Conservation (phyloP, 2,113 vertebrate genomes). For the Herpetotheres cachinnans region DNA sequence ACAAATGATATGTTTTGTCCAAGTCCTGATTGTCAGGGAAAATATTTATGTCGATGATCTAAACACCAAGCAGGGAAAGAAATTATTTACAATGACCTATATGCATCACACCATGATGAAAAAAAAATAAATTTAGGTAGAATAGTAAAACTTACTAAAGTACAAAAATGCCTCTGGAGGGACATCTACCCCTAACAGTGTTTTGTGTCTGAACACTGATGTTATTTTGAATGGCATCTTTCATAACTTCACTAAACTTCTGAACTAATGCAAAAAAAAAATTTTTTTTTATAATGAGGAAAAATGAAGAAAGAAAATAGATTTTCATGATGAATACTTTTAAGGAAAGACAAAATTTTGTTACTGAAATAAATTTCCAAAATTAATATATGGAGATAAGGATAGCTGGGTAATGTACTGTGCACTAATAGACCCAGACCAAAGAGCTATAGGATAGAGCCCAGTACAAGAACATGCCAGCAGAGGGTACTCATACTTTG, state of each 20-base stretch:
- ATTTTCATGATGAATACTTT: background rate
- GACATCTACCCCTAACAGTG: background rate
- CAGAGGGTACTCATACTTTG: constrained; percentile 38
- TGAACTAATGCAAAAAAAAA: background rate
- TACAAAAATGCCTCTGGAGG: background rate
- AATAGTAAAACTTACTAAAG: background rate
- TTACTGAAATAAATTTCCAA: background rate
- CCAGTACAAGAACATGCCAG: background rate
- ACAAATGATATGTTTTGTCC: background rate
- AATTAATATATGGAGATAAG: background rate
- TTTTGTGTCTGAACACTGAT: background rate
- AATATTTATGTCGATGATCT: background rate
- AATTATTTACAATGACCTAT: background rate
- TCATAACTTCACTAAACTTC: background rate
- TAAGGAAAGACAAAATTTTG: background rate
- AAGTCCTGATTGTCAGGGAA: background rate
- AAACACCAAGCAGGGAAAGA: background rate
- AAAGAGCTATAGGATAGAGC: background rate
- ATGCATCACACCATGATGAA: background rate
- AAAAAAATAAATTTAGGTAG: background rate
- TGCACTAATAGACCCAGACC: fast-evolving
- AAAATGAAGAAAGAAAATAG: background rate
- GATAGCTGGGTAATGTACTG: background rate
- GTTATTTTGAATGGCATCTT: background rate
- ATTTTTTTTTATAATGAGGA: background rate